phyloP scores from a whole-genome alignment of 2,113 vertebrate species.

The Corapipo altera region DNA sequence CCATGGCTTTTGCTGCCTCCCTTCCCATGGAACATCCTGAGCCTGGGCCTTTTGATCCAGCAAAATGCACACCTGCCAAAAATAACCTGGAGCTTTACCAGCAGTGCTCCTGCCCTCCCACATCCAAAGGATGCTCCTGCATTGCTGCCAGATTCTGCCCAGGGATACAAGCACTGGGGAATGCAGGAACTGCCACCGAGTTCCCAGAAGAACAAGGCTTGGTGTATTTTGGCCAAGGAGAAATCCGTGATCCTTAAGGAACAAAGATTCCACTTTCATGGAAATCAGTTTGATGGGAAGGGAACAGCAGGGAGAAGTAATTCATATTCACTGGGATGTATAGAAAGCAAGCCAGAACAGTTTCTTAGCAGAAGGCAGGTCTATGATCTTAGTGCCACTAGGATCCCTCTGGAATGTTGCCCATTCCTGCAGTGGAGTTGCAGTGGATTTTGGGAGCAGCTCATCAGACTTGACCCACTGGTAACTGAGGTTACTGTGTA shows the following conservation, averaged over 20 bases:
- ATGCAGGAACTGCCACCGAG: background rate
- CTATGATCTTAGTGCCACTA: background rate
- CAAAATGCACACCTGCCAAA: background rate
- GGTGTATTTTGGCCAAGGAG: background rate
- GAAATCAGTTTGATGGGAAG: background rate
- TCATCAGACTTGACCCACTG: background rate
- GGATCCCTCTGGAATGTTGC: background rate
- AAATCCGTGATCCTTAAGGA: background rate
- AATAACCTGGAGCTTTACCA: background rate
- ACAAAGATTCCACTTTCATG: background rate
- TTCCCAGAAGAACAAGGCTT: background rate
- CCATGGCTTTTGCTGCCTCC: background rate
- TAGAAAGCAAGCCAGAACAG: background rate
- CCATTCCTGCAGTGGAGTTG: background rate
- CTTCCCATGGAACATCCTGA: background rate
- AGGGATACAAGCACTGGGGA: background rate
- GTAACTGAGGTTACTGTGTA: background rate
- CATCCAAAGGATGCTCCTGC: background rate
- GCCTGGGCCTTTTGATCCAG: constrained; percentile 8
- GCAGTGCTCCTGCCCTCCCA: background rate
- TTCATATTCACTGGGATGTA: background rate
- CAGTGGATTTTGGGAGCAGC: background rate
- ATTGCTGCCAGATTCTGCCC: background rate
- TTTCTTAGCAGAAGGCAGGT: constrained; percentile 4
- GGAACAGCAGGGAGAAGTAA: background rate